phyloP scores from a whole-genome alignment of 2,797 vertebrate species.

The Anguilla obscura region DNA sequence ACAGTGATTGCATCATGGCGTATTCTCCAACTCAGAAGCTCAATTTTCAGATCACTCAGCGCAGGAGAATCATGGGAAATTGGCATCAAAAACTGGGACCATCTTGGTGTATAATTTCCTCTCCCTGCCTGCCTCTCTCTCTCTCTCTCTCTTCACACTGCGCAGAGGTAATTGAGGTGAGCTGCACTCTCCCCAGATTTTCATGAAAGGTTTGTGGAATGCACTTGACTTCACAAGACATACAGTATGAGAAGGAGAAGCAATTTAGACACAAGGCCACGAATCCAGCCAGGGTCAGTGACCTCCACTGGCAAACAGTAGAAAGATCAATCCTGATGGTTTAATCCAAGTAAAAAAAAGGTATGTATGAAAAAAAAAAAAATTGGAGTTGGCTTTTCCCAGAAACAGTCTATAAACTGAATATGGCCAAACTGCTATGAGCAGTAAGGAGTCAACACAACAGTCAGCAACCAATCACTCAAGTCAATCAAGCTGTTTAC shows the following conservation, averaged over 20 bases:
- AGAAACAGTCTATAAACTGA: constrained; percentile 2
- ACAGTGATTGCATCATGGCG: background rate
- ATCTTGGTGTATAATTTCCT: background rate
- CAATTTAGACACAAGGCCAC: constrained; percentile 7
- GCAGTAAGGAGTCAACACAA: background rate
- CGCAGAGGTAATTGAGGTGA: constrained; percentile 14
- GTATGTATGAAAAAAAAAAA: background rate
- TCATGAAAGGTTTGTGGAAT: background rate
- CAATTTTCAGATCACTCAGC: background rate
- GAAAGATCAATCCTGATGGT: constrained; percentile 1
- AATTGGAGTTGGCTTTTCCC: background rate
- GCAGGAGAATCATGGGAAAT: constrained; percentile 11
- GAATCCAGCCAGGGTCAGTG: constrained; percentile 15
- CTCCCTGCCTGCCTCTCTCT: background rate
- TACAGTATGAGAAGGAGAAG: background rate
- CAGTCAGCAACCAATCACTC: constrained; percentile 18
- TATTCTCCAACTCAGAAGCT: background rate
- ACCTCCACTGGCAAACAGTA: constrained; percentile 9
- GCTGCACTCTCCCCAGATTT: background rate
- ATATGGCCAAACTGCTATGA: background rate
- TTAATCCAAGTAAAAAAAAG: constrained; percentile 16
- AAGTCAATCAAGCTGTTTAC: background rate
- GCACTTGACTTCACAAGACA: background rate
- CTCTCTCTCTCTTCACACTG: background rate
- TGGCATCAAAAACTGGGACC: background rate